Evolutionary conservation across 2,797 vertebrate species (phyloP).

Genomic region (Girardinus metallicus): DNA sequence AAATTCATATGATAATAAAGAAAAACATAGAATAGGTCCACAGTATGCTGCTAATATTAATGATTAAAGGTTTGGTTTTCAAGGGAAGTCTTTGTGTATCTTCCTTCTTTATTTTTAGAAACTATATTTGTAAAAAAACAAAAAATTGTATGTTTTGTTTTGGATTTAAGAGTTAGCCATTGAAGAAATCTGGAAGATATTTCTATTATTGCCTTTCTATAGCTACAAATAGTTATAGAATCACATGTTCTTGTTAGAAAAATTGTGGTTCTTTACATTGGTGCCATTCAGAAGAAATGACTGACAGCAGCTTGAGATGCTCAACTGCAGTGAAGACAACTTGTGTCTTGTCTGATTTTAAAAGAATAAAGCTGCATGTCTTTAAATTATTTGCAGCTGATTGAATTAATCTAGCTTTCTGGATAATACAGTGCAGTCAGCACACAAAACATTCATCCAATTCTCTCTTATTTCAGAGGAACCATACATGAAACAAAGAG

Average conservation of each 20-base stretch:
- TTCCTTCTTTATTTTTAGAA: neutral
- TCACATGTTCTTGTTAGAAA: too few relatives aligned
- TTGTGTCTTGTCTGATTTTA: neutral
- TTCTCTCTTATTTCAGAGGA: neutral
- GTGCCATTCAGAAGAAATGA: neutral
- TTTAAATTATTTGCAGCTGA: neutral
- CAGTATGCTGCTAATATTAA: neutral
- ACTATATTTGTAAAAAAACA: too few relatives aligned
- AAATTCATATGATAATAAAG: neutral
- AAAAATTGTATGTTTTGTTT: too few relatives aligned
- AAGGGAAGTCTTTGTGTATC: too few relatives aligned
- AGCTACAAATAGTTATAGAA: too few relatives aligned
- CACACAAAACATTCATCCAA: neutral
- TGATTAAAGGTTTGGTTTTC: neutral
- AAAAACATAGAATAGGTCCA: neutral
- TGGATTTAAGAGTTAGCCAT: too few relatives aligned
- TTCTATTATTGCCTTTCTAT: too few relatives aligned
- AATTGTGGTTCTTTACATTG: neutral
- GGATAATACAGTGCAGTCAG: neutral
- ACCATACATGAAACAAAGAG: neutral
- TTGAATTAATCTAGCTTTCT: neutral
- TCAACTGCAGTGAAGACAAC: too few relatives aligned
- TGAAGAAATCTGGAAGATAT: too few relatives aligned
- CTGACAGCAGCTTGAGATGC: too few relatives aligned
- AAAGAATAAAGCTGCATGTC: neutral